Conservation (phyloP, 2,888 invertebrate species). For the Xylocampa areola region DNA sequence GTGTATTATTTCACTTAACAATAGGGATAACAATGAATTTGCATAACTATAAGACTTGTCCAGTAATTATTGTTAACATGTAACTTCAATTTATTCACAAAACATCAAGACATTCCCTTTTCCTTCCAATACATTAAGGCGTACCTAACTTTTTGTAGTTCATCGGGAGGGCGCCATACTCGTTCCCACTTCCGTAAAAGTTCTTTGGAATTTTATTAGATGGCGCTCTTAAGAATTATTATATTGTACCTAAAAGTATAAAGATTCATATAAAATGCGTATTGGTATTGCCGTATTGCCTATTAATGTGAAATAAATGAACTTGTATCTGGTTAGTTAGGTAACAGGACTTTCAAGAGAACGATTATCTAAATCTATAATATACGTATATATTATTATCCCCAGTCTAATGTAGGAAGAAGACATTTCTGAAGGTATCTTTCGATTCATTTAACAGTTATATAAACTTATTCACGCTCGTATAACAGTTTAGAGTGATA, state of each 20-base stretch:
- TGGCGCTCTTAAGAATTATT: conserved; percentile 54
- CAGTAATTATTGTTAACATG: not conserved
- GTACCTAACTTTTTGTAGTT: conserved; percentile 2
- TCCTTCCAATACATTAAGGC: not conserved
- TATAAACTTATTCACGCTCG: conserved; percentile 38
- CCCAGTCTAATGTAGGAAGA: conserved; percentile 13
- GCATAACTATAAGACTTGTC: not conserved
- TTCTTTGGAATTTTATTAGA: conserved; percentile 49
- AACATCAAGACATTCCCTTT: not conserved
- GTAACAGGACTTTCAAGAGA: not conserved
- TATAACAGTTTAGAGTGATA: conserved; percentile 22
- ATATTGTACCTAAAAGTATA: not conserved
- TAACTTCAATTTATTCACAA: too few species aligned
- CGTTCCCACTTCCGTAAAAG: conserved; percentile 39
- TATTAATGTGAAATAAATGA: not conserved
- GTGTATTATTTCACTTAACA: not conserved
- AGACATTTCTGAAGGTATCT: conserved; percentile 28
- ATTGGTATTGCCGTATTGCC: not conserved
- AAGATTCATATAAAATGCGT: not conserved
- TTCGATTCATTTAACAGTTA: conserved; percentile 34
- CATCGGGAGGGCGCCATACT: conserved; percentile 29
- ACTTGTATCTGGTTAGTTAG: not conserved
- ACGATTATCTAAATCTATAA: conserved; percentile 4
- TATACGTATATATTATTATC: not conserved
- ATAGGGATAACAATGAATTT: not conserved